Evolutionary conservation across 2,113 vertebrate species (phyloP).

Genomic region (Pygoscelis antarcticus): DNA sequence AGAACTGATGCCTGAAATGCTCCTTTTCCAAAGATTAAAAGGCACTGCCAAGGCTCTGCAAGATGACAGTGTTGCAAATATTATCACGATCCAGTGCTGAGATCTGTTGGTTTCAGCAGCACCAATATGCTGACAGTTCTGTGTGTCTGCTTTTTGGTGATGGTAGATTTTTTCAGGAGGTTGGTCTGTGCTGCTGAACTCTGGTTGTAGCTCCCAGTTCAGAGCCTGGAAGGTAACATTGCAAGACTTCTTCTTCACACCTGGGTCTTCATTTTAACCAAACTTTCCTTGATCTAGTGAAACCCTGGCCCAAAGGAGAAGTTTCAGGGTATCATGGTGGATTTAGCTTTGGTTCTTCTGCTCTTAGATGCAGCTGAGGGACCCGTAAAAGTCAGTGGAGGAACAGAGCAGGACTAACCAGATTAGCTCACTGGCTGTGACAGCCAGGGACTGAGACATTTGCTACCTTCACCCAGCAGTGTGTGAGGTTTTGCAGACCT

Average conservation of each 20-base stretch:
- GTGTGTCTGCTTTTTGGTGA: background rate
- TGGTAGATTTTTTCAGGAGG: background rate
- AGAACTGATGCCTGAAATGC: background rate
- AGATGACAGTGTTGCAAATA: constrained; percentile 42
- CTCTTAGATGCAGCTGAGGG: background rate
- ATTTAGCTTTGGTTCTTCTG: background rate
- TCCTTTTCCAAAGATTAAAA: constrained; percentile 39
- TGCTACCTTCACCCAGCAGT: background rate
- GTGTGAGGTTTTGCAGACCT: background rate
- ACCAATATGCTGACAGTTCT: background rate
- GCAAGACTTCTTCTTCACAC: background rate
- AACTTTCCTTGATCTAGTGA: background rate
- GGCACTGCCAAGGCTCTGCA: constrained; percentile 26
- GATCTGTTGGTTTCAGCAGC: background rate
- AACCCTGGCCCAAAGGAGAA: background rate
- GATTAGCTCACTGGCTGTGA: background rate
- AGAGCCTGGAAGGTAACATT: background rate
- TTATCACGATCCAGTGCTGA: background rate
- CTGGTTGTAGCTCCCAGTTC: background rate
- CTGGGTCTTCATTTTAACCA: background rate
- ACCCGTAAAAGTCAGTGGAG: background rate
- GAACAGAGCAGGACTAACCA: background rate
- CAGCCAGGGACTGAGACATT: background rate
- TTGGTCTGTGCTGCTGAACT: background rate
- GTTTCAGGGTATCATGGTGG: background rate